Evolutionary conservation across 2,888 invertebrate species (phyloP).

Genomic region (Athetis lepigone): DNA sequence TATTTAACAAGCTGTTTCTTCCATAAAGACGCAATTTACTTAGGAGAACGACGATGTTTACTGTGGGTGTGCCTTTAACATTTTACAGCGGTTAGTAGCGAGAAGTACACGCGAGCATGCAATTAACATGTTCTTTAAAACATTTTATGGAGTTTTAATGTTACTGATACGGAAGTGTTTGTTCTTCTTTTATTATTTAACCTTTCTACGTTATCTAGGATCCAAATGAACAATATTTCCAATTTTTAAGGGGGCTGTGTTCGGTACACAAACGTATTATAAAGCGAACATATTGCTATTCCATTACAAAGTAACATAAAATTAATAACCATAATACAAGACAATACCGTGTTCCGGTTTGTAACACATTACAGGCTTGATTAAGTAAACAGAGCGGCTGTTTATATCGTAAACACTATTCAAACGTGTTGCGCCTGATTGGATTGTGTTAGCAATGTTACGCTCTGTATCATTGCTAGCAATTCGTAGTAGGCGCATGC

Average conservation of each 20-base stretch:
- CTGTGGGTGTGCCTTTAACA: neutral
- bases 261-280: too few species aligned
- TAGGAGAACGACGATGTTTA: slow-evolving; percentile 10
- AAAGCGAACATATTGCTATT: too few species aligned
- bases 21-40: neutral
- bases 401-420: slow-evolving; percentile 32
- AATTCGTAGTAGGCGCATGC: neutral
- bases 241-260: too few species aligned
- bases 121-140: slow-evolving; percentile 24
- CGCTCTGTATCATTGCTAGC: slow-evolving; percentile 17
- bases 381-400: slow-evolving; percentile 6
- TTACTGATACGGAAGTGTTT: neutral
- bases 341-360: slow-evolving; percentile 3
- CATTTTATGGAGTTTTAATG: neutral
- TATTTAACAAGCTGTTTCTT: neutral
- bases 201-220: too few species aligned
- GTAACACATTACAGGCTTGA: slow-evolving; percentile 3
- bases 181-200: neutral
- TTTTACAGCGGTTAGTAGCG: neutral
- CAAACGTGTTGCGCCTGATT: slow-evolving; percentile 46
- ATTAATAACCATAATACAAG: neutral
- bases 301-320: too few species aligned
- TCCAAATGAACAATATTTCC: too few species aligned
- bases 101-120: slow-evolving; percentile 12
- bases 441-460: slow-evolving; percentile 43